Evolutionary conservation across 2,888 invertebrate genomes (phyloP).

Genomic region (Scaptomyza parva): DNA sequence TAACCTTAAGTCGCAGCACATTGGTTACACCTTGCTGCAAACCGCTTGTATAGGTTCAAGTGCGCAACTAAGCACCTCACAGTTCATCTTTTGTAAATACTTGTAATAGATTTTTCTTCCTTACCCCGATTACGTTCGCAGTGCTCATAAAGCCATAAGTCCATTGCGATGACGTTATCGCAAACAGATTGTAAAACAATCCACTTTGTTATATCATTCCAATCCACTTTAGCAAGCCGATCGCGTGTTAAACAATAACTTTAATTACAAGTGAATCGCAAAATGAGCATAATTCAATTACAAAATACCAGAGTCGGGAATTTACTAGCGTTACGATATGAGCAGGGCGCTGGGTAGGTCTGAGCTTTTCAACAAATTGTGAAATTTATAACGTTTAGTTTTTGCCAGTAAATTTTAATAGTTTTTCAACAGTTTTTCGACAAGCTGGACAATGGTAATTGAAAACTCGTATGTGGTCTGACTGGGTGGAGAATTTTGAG

Average conservation of each 20-base stretch:
- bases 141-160: constrained; percentile 22
- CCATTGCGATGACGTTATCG: constrained; percentile 29
- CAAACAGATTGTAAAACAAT: constrained; percentile 69
- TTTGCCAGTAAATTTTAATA: constrained; percentile 31
- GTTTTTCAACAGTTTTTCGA: constrained; percentile 26
- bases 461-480: constrained; percentile 12
- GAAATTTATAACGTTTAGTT: constrained; percentile 47
- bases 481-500: constrained; percentile 15
- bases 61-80: constrained; percentile 13
- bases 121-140: constrained; percentile 10
- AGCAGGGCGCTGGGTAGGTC: not conserved
- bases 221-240: constrained; percentile 16
- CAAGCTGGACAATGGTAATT: constrained; percentile 21
- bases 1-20: constrained; percentile 39
- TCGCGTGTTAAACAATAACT: constrained; percentile 60
- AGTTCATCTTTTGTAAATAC: not conserved
- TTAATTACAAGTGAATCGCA: constrained; percentile 51
- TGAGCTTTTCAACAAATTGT: constrained; percentile 33
- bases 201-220: constrained; percentile 74
- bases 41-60: constrained; percentile 38
- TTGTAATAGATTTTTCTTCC: not conserved
- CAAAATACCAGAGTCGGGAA: constrained; percentile 54
- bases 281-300: constrained; percentile 69
- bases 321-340: constrained; percentile 13
- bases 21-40: constrained; percentile 50